Evolutionary conservation across 2,113 vertebrate genomes (phyloP), one percentile per base, ranked within the genome.

Genomic region (Gasterosteus nipponicus): DNA sequence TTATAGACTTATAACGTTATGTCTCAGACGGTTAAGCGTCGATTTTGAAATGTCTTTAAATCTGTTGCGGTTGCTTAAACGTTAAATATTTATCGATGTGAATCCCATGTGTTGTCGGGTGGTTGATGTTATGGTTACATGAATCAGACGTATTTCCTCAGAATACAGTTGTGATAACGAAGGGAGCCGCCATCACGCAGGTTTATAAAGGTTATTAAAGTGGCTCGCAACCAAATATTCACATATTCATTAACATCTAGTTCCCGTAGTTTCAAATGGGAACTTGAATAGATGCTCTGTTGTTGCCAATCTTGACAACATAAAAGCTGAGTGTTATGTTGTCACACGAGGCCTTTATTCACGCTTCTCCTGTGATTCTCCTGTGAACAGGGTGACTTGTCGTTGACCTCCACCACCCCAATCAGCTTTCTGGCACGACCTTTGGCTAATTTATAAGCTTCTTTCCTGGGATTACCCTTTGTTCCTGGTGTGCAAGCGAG

Each of bases 391-490:
- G 54, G 82, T 80, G 73, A 87, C 83, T 84, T 80, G 79, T 87
- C 85, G 87, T 35, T 91, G 92, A 92, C 92, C 86, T 91, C 77
- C 75, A 57, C 77, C 26, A 68, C 73, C 75, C 69, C 84, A 80
- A 86, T 87, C 84, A 90, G 87, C 81, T 91, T 89, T 89, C 85
- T 91, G 86, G 80, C 73, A 84, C 84, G 84, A 81, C 75, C 78
- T 41, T 38, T 38, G 73, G 91, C 91, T 94, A 93, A 92, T 92
- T 93, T 87, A 85, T 93, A 94, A 94, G 91, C 94, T 89, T 84
- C 93, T 94, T 94, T 93, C 62, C 66, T 38, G 0, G 89, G 94
- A 94, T 94, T 92, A 94, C 86, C 89, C 89, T 88, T 91, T 89
- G 84, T 86, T 92, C 82, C 88, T 85, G 78, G 78, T 91, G 89